Base-by-base conservation (phyloP, 2,888 invertebrate genomes). In the Eledona agricola region DNA sequence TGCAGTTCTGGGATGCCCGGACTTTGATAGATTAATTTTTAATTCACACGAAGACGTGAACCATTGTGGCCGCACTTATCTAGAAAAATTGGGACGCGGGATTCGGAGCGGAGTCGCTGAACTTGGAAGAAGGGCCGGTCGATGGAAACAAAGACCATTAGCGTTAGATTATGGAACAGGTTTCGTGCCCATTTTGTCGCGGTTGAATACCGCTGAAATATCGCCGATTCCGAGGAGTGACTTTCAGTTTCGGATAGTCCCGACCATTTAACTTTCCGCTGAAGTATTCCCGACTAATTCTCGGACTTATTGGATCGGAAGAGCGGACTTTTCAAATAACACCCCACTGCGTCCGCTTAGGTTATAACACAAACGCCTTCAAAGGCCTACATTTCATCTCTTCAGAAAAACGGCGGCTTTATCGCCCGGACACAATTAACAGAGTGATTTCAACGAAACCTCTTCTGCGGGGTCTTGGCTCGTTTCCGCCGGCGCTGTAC, bases 221-320 rank as follows among this genome's bases (percentile, higher is more conserved):
- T 53, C 31, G 31, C 45, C 57, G 53, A 46, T 51, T 51, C 47
- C 49, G 51, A 49, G 17, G 11, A 40, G 49, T 58, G 57, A 58
- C 57, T 58, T 57, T 57, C 49, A 58, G 55, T 58, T 58, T 55
- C 45, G 53, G 26, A 32, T 42, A 43, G 51, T 51, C 51, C 25
- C 17, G 45, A 20, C 51, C 51, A 51, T 51, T 40, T 42, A 23
- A 50, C 35, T 43, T 45, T 50, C 42, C 38, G 43, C 25, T 47
- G 40, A 56, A 55, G 42, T 55, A 55, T 49, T 37, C 32, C 47
- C 29, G 37, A 52, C 51, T 53, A 50, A 58, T 59, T 35, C 52
- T 17, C 23, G 13, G 34, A 45, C 32, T 45, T 45, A 45, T 34
- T 32, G 16, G 32, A 32, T 56, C 47, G 51, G 56, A 50, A 53